Percentiles rank a stretch among this genome's conserved stretches.
Evolutionary conservation across 37 sponge, comb jelly and placozoan species (phyloP).

Genomic region (Aphrocallistes beatrix): DNA sequence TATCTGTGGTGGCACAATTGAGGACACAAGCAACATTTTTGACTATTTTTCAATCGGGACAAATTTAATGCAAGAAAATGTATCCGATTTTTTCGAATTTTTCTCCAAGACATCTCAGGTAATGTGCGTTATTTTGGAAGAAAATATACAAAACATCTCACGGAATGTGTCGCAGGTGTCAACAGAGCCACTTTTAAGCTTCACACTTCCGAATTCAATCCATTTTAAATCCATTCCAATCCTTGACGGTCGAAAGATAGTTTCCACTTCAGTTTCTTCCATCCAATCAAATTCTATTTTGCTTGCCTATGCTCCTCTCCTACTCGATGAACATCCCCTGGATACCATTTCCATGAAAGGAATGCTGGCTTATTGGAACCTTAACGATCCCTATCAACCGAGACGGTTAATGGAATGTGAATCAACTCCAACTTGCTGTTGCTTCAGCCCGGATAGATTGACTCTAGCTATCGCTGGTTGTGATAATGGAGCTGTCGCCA

Average conservation of each 20-base stretch:
- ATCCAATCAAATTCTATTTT: neutral
- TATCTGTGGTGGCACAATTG: neutral
- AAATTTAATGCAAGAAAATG: neutral
- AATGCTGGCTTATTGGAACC: neutral
- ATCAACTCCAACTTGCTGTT: neutral
- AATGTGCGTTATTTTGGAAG: neutral
- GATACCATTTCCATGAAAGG: neutral
- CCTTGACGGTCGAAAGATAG: neutral
- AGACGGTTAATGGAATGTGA: conserved; percentile 19
- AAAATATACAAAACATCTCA: neutral
- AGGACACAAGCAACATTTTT: too few species aligned
- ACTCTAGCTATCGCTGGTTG: neutral
- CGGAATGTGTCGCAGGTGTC: neutral
- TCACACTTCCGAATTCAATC: neutral
- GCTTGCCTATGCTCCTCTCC: neutral
- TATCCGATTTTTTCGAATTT: neutral
- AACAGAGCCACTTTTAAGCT: neutral
- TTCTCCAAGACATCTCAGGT: neutral
- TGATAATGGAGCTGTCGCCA: neutral
- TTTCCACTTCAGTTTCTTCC: neutral
- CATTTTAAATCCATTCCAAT: neutral
- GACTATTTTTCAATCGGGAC: too few species aligned
- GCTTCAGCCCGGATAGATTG: neutral
- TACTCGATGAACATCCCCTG: neutral
- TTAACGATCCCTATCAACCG: conserved; percentile 6